Base-by-base conservation (phyloP, 2,797 vertebrate species). In the Amniataba percoides region DNA sequence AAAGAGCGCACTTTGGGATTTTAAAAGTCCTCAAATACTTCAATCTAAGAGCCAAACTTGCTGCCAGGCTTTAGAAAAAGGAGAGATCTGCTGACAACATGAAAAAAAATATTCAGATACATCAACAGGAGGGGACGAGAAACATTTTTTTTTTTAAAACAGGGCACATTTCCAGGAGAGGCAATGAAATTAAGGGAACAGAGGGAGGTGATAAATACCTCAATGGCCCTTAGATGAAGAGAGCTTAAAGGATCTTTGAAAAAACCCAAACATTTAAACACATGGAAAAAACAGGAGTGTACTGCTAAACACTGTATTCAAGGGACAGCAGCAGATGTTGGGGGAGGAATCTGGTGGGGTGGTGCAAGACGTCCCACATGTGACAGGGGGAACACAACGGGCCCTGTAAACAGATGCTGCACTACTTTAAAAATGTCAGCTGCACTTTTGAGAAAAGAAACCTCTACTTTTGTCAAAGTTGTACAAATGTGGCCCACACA, bases 161-260 rank as follows among this genome's bases (percentile, higher is more conserved):
- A 34, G 27, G 51, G 43, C 59, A 42, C 7, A 55, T 71, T 60
- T 81, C 69, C 77, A 80, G 42, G 56, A 49, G 52, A 77, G 43
- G 36, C 40, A 56, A 55, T 55, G 66, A 76, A 86, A 84, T 74
- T 60, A 63, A 71, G 63, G 23, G 12, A 74, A 66, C 58, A 77
- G 74, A 77, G 52, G 67, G 58, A 74, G 65, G 77, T 42, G 79
- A 77, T 83, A 53, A 89, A 89, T 42, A 68, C 73, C 74, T 70
- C 57, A 25, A 74, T 65, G 65, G 68, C 52, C 43, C 71, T 75
- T 10, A 69, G 65, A 86, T 80, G 13, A 83, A 93, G 94, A 72
- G 23, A 60, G 46, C 36, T 87, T 64, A 68, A 66, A 62, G 57
- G 81, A 82, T 61, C 55, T 80, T n/a, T n/a, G n/a, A 21, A 76